Base-by-base conservation (phyloP, 2,113 vertebrate genomes). In the Rhea pennata region DNA sequence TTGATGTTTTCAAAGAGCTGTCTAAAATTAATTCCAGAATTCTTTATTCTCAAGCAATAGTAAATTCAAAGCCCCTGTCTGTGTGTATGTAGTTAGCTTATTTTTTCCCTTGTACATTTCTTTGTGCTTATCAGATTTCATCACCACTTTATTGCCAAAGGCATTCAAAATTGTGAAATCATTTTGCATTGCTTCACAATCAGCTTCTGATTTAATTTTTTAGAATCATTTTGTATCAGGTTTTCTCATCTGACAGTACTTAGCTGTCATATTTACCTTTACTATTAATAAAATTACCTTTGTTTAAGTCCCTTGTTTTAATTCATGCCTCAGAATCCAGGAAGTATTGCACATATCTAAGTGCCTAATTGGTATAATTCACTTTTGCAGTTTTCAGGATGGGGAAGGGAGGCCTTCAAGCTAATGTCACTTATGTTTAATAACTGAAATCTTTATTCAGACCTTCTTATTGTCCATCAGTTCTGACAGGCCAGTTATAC, bases 211-310 rank as follows among this genome's bases (percentile, higher is more conserved):
- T 94, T 95, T 95, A 91, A 91, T 54, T 94, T 96, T 95, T 76
- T 80, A 91, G 91, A 90, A 96, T 39, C 54, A 93, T 94, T 97
- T 97, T 96, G 94, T 97, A 97, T 91, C 71, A 73, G 69, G 87
- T 26, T 97, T 95, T 94, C 81, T 95, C 94, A 95, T 95, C 82
- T 95, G 71, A 94, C 89, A 85, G 54, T 95, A 96, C 94, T 96
- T 94, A 96, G 94, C 70, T 85, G 94, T 80, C 84, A 76, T 48
- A 82, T 91, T 94, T 97, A 67, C 84, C 82, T 96, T 96, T 97
- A 96, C 71, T 96, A 97, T 78, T 94, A 97, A 97, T 97, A 97
- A 97, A 97, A 92, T 59, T 93, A 96, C 91, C 96, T 97, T 97
- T 97, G 78, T 54, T 95, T 97, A 97, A 97, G 85, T 82, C 4